phyloP scores from a whole-genome alignment of 2,888 invertebrate species.

The Hirtodrosophila duncani region DNA sequence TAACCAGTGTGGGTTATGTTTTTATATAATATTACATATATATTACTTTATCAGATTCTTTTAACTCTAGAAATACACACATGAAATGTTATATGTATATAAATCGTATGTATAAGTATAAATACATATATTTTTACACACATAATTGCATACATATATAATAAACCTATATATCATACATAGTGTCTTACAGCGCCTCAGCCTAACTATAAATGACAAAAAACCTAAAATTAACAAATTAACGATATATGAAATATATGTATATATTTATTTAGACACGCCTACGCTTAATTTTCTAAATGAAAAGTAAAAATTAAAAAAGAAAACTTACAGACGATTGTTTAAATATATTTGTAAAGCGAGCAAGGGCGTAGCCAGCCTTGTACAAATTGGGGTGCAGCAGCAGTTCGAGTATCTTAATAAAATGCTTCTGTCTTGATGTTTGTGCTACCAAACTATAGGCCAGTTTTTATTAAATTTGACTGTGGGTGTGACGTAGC shows the following conservation, averaged over 20 bases:
- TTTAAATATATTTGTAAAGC: too few species aligned
- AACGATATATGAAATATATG: slow-evolving; percentile 43
- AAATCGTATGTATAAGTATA: neutral
- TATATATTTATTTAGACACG: slow-evolving; percentile 57
- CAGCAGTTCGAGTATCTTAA: too few species aligned
- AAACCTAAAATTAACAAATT: slow-evolving; percentile 42
- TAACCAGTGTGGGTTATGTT: slow-evolving; percentile 46
- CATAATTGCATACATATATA: too few species aligned
- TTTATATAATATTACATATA: slow-evolving; percentile 12
- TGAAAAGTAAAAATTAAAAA: slow-evolving; percentile 42
- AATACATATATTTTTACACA: slow-evolving; percentile 45
- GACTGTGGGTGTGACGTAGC: too few species aligned
- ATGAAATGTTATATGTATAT: slow-evolving; percentile 7
- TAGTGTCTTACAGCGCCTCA: slow-evolving; percentile 67
- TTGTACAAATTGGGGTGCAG: too few species aligned
- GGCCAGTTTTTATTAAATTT: too few species aligned
- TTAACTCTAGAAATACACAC: slow-evolving; percentile 15
- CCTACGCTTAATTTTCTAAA: slow-evolving; percentile 68
- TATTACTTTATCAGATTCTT: slow-evolving; percentile 9
- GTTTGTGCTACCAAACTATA: too few species aligned
- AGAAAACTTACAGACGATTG: neutral
- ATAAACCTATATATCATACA: slow-evolving; percentile 19
- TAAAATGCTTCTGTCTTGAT: too few species aligned
- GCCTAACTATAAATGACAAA: slow-evolving; percentile 50
- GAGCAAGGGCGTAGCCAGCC: too few species aligned